phyloP scores from a whole-genome alignment of 2,888 invertebrate species.

The Macropis europaea region DNA sequence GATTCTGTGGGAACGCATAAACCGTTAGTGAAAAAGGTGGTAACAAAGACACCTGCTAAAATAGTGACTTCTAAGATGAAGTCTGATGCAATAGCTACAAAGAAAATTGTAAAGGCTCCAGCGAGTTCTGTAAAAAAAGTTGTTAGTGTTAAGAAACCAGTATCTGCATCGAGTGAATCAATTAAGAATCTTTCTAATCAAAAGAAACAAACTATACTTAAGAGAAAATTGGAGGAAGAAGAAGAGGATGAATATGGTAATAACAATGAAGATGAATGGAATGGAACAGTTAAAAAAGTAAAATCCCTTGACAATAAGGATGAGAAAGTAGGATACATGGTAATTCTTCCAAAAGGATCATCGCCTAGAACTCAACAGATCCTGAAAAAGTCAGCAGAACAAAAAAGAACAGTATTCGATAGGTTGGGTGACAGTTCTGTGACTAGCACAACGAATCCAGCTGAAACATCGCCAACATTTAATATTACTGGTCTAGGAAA shows the following conservation, averaged over 20 bases:
- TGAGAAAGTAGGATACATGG: constrained; percentile 79
- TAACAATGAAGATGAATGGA: constrained; percentile 61
- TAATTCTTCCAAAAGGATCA: constrained; percentile 80
- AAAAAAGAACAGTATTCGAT: constrained; percentile 81
- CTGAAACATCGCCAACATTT: constrained; percentile 71
- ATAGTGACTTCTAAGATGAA: constrained; percentile 57
- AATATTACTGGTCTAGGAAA: constrained; percentile 77
- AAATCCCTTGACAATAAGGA: constrained; percentile 54
- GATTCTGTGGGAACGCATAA: constrained; percentile 58
- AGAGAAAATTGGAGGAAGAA: constrained; percentile 70
- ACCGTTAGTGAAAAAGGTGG: constrained; percentile 64
- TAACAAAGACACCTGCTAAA: constrained; percentile 63
- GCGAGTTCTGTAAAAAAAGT: constrained; percentile 47
- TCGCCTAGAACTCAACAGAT: constrained; percentile 78
- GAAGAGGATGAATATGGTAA: constrained; percentile 47
- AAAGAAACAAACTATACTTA: constrained; percentile 54
- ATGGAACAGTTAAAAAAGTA: constrained; percentile 37
- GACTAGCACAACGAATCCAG: constrained; percentile 77
- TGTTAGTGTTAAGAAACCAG: constrained; percentile 43
- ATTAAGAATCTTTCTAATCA: constrained; percentile 39
- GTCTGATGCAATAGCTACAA: constrained; percentile 40
- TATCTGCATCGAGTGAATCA: constrained; percentile 27
- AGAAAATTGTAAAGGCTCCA: constrained; percentile 55
- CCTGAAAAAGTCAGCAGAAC: constrained; percentile 73
- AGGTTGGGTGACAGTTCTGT: constrained; percentile 81